These are phyloP conservation scores for Prionailurus viverrinus DNA, from an alignment of 2,113 vertebrate genomes.

Conservation along the genomic window DNA sequence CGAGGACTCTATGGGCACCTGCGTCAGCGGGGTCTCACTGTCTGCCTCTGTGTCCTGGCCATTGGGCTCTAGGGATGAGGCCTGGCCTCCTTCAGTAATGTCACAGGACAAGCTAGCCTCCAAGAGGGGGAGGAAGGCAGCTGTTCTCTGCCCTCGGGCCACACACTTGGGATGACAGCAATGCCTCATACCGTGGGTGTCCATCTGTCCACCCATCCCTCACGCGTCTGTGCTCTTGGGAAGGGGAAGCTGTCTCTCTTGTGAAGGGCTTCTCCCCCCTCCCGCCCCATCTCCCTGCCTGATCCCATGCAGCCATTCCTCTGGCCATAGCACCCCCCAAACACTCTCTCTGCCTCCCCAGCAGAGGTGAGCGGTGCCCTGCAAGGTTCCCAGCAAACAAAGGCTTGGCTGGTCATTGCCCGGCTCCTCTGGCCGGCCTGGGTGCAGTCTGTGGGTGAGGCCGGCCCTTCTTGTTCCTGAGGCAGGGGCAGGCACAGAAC, in stretches of 20 bases:
- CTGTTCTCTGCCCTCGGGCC: too few species aligned
- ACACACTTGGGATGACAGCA: rapidly evolving
- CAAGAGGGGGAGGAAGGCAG: background rate
- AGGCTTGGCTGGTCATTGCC: rapidly evolving
- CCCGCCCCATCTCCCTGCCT: rapidly evolving
- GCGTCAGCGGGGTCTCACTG: rapidly evolving
- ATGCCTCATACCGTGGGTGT: rapidly evolving
- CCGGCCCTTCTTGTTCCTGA: rapidly evolving
- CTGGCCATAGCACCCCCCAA: rapidly evolving
- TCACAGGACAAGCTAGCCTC: rapidly evolving
- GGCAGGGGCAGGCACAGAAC: rapidly evolving
- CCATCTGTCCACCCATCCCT: background rate
- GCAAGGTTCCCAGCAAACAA: background rate
- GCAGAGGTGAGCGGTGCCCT: rapidly evolving
- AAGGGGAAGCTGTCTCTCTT: background rate
- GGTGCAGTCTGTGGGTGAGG: rapidly evolving
- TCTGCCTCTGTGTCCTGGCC: background rate
- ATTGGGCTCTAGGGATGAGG: background rate
- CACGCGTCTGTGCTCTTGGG: rapidly evolving
- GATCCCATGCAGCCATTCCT: rapidly evolving
- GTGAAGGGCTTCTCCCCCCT: rapidly evolving
- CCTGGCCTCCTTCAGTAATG: background rate
- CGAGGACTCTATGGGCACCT: rapidly evolving
- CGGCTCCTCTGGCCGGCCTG: too few species aligned
- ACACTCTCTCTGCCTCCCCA: rapidly evolving